A percentile compares a stretch with the other conserved stretches of the same genome.
These are phyloP conservation scores for Actias luna DNA, from an alignment of 2,888 invertebrate genomes.

Conservation along the genomic window DNA sequence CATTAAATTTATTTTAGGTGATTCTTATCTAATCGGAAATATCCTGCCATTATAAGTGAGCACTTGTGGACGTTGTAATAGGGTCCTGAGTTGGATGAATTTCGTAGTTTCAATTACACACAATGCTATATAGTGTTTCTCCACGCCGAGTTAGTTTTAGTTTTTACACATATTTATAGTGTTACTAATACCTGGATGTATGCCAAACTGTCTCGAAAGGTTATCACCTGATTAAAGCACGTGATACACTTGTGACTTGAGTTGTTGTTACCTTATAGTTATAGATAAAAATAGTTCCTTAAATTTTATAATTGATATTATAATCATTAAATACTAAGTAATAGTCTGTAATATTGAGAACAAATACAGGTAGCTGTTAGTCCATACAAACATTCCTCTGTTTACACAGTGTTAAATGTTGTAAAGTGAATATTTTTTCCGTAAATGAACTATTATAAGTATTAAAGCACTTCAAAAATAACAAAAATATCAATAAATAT, in stretches of 20 bases:
- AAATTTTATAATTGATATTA: neutral
- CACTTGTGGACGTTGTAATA: neutral
- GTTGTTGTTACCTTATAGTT: too few relatives aligned
- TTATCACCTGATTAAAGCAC: conserved; percentile 57
- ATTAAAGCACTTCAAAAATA: too few relatives aligned
- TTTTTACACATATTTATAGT: conserved; percentile 21
- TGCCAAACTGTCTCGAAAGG: conserved; percentile 46
- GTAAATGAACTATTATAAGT: too few relatives aligned
- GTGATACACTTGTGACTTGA: conserved; percentile 42
- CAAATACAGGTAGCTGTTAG: too few relatives aligned
- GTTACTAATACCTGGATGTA: conserved; percentile 43
- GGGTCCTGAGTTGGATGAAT: neutral
- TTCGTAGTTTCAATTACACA: neutral
- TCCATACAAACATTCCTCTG: too few relatives aligned
- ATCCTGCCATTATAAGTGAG: neutral
- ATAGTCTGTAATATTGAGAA: neutral
- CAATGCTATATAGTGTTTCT: neutral
- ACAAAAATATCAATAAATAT: too few relatives aligned
- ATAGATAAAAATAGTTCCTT: neutral
- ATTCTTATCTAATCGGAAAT: conserved; percentile 4
- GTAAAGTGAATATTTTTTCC: too few relatives aligned
- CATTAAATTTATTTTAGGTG: neutral
- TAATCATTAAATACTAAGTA: neutral
- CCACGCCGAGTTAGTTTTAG: neutral
- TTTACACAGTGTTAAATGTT: too few relatives aligned